Evolutionary conservation across 2,888 invertebrate species (phyloP), one percentile per base, ranked within the genome.

Genomic region (Teleogryllus oceanicus): DNA sequence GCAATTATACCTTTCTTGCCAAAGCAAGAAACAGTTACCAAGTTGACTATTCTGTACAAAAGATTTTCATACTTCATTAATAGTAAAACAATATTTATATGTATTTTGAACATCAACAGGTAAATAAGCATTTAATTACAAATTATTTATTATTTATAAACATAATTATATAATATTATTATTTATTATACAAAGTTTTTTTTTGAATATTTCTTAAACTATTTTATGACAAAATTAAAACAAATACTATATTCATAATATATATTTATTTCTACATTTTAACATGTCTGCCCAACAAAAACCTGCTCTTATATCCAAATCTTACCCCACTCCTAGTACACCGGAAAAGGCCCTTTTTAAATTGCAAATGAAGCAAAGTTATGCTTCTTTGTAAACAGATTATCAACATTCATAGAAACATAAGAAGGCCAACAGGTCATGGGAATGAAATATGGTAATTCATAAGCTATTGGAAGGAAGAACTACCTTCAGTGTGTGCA

Each of bases 181-280:
- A 37, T 37, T 37, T 37, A 37, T 37, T 37, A 37, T 37, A 37
- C 37, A 37, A 37, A 37, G 37, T 37, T 37, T 37, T 37, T 37
- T 37, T 37, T 8, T 37, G 37, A 37, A 37, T 37, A 37, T 37
- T 37, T 37, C 37, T 37, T 37, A 37, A 8, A 37, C 37, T 37
- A 37, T 62, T 62, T 62, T n/a, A 62, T 62, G 62, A 62, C n/a
- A 62, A 62, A 62, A 62, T 18, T 62, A 62, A 62, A 62, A 62
- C n/a, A 62, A 62, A 62, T 62, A 62, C 4, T 37, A 37, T 37
- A 37, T 37, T 37, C 37, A 37, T 37, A 21, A 21, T 37, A 37
- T 37, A 37, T 37, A 37, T 37, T 37, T 37, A 37, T 37, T 37
- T 37, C 37, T 37, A 37, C 37, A 37, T 18, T 62, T 18, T 12